These are phyloP conservation scores for Dysmachus trigonus DNA, from an alignment of 2,888 invertebrate species.

Conservation along the genomic window DNA sequence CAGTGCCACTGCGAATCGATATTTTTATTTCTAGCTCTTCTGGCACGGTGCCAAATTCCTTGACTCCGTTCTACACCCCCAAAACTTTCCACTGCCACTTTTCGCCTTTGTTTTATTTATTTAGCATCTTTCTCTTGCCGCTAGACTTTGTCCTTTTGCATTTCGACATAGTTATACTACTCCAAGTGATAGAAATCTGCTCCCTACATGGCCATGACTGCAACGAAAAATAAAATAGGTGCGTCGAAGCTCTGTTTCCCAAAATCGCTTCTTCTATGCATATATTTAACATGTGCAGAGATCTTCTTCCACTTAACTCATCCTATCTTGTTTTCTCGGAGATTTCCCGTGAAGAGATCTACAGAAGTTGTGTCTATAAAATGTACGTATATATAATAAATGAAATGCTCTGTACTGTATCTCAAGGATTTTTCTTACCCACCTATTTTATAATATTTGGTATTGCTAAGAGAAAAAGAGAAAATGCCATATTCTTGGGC, in stretches of 20 bases:
- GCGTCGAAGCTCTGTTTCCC: not conserved
- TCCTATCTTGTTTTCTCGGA: not conserved
- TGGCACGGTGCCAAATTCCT: constrained; percentile 35
- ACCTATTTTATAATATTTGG: not conserved
- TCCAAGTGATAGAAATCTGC: not conserved
- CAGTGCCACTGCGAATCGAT: constrained; percentile 15
- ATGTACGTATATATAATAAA: not conserved
- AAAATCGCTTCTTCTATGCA: not conserved
- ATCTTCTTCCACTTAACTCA: not conserved
- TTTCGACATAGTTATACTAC: not conserved
- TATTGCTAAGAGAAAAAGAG: not conserved
- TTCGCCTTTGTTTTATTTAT: not conserved
- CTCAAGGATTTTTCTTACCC: not conserved
- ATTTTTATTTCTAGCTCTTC: constrained; percentile 25
- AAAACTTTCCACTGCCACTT: not conserved
- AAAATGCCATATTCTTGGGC: too few relatives aligned
- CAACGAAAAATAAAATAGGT: not conserved
- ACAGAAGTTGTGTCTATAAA: not conserved
- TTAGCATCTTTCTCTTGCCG: not conserved
- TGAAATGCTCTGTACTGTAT: not conserved
- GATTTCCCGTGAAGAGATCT: not conserved
- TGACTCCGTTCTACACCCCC: constrained; percentile 11
- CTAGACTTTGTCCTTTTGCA: not conserved
- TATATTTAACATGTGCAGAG: not conserved
- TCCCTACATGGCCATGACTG: not conserved